A percentile compares a stretch with the other conserved stretches of the same genome.
Conservation (phyloP, 30 jellyfish, hydroid and myxozoan species). For the Turritopsis rubra region DNA sequence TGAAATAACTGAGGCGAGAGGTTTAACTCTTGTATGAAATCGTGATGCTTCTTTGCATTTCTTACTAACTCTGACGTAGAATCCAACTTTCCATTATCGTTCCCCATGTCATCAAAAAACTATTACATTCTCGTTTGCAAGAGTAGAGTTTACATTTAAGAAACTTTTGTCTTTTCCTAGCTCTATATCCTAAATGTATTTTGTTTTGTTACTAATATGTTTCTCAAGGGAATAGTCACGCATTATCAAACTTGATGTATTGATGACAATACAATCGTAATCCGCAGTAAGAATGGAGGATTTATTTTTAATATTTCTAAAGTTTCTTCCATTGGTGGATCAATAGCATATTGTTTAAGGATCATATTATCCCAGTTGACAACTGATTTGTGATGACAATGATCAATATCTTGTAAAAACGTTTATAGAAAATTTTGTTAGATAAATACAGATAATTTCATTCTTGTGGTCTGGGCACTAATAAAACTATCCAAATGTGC, state of each 20-base stretch:
- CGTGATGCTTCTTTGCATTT: slow-evolving; percentile 47
- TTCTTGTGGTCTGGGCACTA: too few species aligned
- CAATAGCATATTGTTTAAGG: not conserved
- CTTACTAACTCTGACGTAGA: slow-evolving; percentile 49
- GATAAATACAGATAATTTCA: too few species aligned
- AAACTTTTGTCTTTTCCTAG: not conserved
- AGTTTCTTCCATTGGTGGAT: not conserved
- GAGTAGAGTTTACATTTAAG: not conserved
- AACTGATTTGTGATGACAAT: not conserved
- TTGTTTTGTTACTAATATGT: not conserved
- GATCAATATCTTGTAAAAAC: not conserved
- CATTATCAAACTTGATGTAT: not conserved
- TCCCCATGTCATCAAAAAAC: slow-evolving; percentile 51
- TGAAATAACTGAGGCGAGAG: slow-evolving; percentile 36
- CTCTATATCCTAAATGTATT: not conserved
- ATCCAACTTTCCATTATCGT: slow-evolving; percentile 42
- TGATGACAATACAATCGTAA: not conserved
- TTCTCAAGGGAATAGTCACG: not conserved
- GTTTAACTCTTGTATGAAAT: slow-evolving; percentile 59
- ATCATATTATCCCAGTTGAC: not conserved
- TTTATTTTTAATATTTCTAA: too few species aligned
- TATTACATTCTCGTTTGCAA: too few species aligned
- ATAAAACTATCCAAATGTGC: too few species aligned
- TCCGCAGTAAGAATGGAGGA: not conserved
- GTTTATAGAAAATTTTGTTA: not conserved